A percentile compares a stretch with the other conserved stretches of the same genome.
Conservation (phyloP, 2,888 invertebrate species). For the Ceramica pisi region DNA sequence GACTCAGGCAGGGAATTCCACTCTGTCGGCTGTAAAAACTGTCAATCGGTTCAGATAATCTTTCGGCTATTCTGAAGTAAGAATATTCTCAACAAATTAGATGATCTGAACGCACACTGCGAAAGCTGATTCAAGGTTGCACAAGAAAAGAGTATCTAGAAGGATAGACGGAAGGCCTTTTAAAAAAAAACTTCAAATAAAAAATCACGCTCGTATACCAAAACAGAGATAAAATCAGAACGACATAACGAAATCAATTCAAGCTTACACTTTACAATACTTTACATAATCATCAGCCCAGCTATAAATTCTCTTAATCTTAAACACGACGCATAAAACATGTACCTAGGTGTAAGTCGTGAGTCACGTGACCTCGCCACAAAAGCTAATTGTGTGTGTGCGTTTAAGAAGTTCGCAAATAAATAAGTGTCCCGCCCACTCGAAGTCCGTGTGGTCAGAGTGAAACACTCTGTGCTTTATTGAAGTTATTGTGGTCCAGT, state of each 20-base stretch:
- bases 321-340: constrained; percentile 57
- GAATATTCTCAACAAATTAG: no score
- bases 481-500: constrained; percentile 42
- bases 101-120: no score
- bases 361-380: constrained; percentile 61
- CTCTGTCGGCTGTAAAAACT: no score
- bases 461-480: constrained; percentile 48
- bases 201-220: neutral
- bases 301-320: constrained; percentile 61
- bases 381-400: constrained; percentile 66
- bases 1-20: no score
- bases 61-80: no score
- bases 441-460: constrained; percentile 64
- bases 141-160: no score
- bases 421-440: constrained; percentile 67
- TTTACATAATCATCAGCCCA: constrained; percentile 41
- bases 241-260: constrained; percentile 12
- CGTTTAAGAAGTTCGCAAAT: constrained; percentile 69
- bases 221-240: constrained; percentile 15
- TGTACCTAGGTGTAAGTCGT: constrained; percentile 36
- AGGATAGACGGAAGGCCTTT: neutral
- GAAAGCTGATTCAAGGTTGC: no score
- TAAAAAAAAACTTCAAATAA: neutral
- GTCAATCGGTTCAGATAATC: no score
- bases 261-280: constrained; percentile 30